Base-by-base conservation (phyloP, 2,888 invertebrate species). In the Agonopterix heracliana region DNA sequence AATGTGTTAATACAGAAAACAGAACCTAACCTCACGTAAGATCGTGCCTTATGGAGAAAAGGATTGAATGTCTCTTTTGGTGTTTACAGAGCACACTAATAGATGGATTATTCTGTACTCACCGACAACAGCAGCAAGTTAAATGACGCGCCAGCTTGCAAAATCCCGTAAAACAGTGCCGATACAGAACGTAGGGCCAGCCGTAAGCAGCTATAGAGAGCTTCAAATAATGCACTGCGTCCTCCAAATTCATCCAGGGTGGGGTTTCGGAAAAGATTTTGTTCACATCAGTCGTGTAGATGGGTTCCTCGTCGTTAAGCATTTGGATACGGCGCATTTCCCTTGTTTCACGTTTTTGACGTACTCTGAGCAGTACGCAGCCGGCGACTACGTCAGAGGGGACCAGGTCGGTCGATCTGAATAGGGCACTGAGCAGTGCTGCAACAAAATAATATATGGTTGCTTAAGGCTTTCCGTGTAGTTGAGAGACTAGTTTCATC, bases 321-420 rank as follows among this genome's bases (percentile, higher is more conserved):
- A 88, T 88, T 55, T 88, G 93, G 53, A 93, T 91, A 56, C 93
- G 86, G 38, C 93, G 78, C 84, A 92, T 91, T 73, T 94, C 93
- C 55, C 93, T 84, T 0, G 92, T 93, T 67, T 94, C 93, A 10
- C 93, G 83, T 70, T 94, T 94, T 69, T 94, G 94, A 48, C 93
- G 91, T 3, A 95, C 92, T 59, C 94, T 89, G 3, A 97, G 90
- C n/a, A 97, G 90, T 14, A 97, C 92, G 64, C 95, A 92, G 9
- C 96, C 97, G 9, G 96, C 96, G 49, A 96, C 92, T 11, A 97
- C 92, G 75, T 97, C 98, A 0, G 96, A 95, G 0, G 96, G 94
- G 0, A 97, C 96, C 41, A 97, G 83, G 78, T 97, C 96, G 7
- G 95, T 93, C 56, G 95, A 95, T 64, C 96, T 90, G 78, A 96